Conservation (phyloP, 2,888 invertebrate species). For the Teleiodes luculella region DNA sequence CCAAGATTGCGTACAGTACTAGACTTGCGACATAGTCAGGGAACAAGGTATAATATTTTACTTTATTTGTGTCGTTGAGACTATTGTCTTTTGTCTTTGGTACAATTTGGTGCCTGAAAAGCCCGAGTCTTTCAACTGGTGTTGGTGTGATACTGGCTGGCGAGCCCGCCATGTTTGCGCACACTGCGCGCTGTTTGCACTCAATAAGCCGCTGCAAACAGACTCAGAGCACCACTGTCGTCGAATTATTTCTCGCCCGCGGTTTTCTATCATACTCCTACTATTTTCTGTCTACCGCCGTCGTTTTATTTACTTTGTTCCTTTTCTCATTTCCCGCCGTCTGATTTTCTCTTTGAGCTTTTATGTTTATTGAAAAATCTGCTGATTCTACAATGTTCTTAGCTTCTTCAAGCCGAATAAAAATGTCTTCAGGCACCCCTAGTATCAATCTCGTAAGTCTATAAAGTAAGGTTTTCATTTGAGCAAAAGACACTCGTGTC, state of each 20-base stretch:
- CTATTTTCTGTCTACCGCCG: slow-evolving; percentile 1
- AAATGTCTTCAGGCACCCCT: background rate
- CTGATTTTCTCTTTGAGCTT: slow-evolving; percentile 8
- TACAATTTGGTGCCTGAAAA: too few relatives aligned
- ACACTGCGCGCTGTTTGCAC: slow-evolving; percentile 45
- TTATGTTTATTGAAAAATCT: slow-evolving; percentile 6
- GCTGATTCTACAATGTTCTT: background rate
- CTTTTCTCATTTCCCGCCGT: slow-evolving; percentile 1
- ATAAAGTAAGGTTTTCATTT: slow-evolving; percentile 10
- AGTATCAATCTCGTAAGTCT: background rate
- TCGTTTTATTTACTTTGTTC: slow-evolving; percentile 6
- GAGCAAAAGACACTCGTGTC: slow-evolving; percentile 13
- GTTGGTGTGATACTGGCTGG: background rate
- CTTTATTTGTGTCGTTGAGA: too few relatives aligned
- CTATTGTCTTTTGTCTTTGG: too few relatives aligned
- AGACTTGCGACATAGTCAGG: too few relatives aligned
- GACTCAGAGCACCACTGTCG: slow-evolving; percentile 13
- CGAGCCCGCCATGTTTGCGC: slow-evolving; percentile 12
- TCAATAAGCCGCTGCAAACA: slow-evolving; percentile 59
- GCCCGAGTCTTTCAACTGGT: too few relatives aligned
- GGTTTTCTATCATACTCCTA: slow-evolving; percentile 11
- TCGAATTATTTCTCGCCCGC: slow-evolving; percentile 13
- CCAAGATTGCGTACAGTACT: too few relatives aligned
- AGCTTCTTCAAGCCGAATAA: background rate
- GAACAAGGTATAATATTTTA: too few relatives aligned